Evolutionary conservation across 2,797 vertebrate species (phyloP).

Genomic region (Siniperca scherzeri): DNA sequence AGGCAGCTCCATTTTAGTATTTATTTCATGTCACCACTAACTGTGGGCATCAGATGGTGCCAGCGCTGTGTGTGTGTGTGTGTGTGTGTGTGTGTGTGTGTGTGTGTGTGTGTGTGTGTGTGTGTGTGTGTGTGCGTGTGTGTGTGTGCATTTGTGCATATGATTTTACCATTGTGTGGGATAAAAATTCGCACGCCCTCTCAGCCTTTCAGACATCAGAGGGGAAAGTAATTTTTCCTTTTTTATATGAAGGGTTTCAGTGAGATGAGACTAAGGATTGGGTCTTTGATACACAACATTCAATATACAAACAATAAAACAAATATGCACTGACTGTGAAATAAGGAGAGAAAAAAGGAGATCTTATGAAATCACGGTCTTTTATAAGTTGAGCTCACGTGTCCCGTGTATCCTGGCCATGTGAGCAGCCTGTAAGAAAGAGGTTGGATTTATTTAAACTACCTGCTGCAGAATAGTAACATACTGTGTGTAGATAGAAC

Average conservation of each 20-base stretch:
- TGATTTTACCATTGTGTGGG: conserved; percentile 50
- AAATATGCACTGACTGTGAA: not conserved
- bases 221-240: conserved; percentile 20
- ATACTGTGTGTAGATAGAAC: not conserved
- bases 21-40: conserved; percentile 77
- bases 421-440: conserved; percentile 30
- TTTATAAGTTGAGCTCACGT: conserved; percentile 64
- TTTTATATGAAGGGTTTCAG: not conserved
- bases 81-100: conserved; percentile 25
- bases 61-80: conserved; percentile 43
- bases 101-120: conserved; percentile 14
- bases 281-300: not conserved
- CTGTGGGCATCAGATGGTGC: conserved; percentile 68
- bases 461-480: conserved; percentile 10
- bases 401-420: conserved; percentile 23
- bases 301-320: conserved; percentile 11
- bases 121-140: conserved; percentile 33
- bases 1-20: conserved; percentile 58
- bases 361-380: conserved; percentile 28
- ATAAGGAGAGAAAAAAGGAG: not conserved
- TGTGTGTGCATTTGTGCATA: conserved; percentile 29
- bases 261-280: not conserved
- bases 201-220: conserved; percentile 12
- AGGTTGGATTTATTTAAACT: conserved; percentile 17
- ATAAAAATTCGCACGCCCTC: conserved; percentile 33